Evolutionary conservation across 2,113 vertebrate genomes (phyloP), one percentile per base, ranked within the genome.

Genomic region (Morone saxatilis): DNA sequence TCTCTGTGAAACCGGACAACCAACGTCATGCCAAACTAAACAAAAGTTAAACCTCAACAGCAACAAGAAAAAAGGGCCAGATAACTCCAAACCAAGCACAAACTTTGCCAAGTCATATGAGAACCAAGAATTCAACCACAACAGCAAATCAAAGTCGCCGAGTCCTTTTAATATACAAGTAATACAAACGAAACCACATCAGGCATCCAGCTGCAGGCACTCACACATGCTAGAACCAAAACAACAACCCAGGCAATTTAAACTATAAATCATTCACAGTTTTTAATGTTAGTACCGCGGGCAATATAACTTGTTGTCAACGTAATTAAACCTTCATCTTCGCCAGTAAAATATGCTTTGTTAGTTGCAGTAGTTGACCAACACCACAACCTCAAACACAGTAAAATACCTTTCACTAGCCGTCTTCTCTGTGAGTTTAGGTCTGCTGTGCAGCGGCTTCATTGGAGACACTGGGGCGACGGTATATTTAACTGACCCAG

Each of bases 341-440:
- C 41, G 8, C 25, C 45, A 75, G 22, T 60, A 22, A 56, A 60
- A 63, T 17, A 6, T 17, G 60, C 43, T 60, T 63, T 59, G 67
- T 86, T 81, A 89, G 4, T 70, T 40, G 17, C 20, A 71, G 22
- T 50, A 50, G 53, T 17, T 41, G 43, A 59, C 10, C 10, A 2
- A 54, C 41, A 76, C 25, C 48, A 54, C 67, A 57, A 22, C n/a
- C 12, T 84, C 61, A 72, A 68, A 54, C 17, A 19, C 43, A 67
- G 36, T 71, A 57, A 86, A 1, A 78, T 94, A 95, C 95, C 95
- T 96, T 83, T 92, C 92, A 57, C 45, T 62, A 1, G 71, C 25
- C 59, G 43, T 43, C 74, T 74, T 86, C 40, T 92, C 86, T 80
- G 63, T 31, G 51, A 50, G 9, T 48, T 81, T 91, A 22, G 80